Base-by-base conservation (phyloP, 1,140 invertebrate species). In the Dryas iulia region DNA sequence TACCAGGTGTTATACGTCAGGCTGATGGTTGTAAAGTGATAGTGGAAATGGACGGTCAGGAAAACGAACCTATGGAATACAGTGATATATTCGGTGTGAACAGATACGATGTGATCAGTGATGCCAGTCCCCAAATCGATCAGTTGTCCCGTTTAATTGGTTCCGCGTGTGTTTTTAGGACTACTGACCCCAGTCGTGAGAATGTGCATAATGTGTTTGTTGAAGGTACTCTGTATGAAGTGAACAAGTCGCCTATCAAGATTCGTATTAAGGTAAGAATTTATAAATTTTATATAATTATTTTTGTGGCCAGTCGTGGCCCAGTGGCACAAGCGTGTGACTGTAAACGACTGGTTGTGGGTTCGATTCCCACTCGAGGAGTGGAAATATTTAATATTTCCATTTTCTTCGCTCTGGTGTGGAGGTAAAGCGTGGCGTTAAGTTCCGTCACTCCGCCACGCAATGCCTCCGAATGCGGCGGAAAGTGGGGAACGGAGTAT, bases 41-140 rank as follows among this genome's bases (percentile, higher is more conserved):
- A 57, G 95, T 97, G 21, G 93, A 96, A 82, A 94, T 97, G 71
- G 96, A 97, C 90, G 92, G 92, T 21, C 88, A 92, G 62, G 90
- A 89, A 53, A 86, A 84, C 30, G 94, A 95, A 69, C 79, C 94
- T 18, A 92, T 95, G 58, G 93, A 94, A 90, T 95, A 95, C 79
- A 93, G 89, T 85, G 95, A 96, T 88, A 93, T 96, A 66, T 94
- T 98, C 77, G 95, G 95, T 78, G 92, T 93, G 72, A 95, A 96
- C 74, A 96, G 96, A 83, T 96, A 94, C 87, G 96, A 98, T 89
- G 95, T 99, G 76, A 98, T 99, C 76, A 95, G 97, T 86, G 98
- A 99, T 90, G 97, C 98, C 72, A 96, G 97, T 87, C 98, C 98
- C 30, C 95, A 96, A 74, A 94, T 96, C 62, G 95, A 94, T 56